Evolutionary conservation across 2,888 invertebrate genomes (phyloP).

Genomic region (Oscheius myriophilus): DNA sequence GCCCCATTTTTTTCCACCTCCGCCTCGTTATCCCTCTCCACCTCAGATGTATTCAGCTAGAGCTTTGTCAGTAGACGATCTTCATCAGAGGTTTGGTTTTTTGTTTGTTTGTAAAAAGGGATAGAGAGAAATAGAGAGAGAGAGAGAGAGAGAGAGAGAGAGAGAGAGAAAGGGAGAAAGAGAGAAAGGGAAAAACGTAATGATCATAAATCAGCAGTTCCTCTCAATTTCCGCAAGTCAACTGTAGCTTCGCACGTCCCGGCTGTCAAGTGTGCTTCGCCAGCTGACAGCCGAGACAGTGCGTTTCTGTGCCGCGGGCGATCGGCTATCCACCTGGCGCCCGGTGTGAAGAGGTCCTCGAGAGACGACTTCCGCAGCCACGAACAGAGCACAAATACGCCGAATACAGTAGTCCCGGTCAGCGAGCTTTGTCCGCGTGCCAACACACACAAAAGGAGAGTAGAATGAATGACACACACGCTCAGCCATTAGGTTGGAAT

Average conservation of each 20-base stretch:
- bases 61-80: constrained; percentile 45
- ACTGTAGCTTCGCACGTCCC: no score
- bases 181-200: not conserved
- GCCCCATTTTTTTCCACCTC: constrained; percentile 22
- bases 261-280: no score
- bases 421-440: no score
- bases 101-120: no score
- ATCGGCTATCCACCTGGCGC: no score
- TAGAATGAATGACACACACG: no score
- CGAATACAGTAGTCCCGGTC: no score
- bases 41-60: constrained; percentile 32
- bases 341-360: no score
- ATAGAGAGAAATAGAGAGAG: not conserved
- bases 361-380: no score
- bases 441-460: no score
- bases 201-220: not conserved
- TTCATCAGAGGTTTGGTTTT: constrained; percentile 11
- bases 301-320: not conserved
- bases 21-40: constrained; percentile 21
- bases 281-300: constrained; percentile 7
- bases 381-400: no score
- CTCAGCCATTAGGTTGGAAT: no score
- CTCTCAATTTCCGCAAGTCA: not conserved
- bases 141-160: not conserved
- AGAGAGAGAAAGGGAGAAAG: not conserved